phyloP scores from a whole-genome alignment of 2,888 invertebrate species.

The Drosophila parthenogenetica region DNA sequence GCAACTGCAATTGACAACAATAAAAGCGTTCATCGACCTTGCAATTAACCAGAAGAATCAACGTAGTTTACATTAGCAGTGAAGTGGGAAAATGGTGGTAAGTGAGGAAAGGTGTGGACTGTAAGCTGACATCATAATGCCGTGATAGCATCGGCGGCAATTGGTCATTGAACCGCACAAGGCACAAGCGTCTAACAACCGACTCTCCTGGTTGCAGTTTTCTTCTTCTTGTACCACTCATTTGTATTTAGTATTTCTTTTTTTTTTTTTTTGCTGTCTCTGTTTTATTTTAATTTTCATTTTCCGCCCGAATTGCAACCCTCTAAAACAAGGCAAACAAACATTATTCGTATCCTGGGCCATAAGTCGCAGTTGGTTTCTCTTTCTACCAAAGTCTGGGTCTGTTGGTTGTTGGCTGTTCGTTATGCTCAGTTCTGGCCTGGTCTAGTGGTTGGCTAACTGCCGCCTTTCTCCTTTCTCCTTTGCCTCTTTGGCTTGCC shows the following conservation, averaged over 20 bases:
- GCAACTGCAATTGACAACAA: conserved; percentile 43
- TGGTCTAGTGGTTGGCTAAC: conserved; percentile 39
- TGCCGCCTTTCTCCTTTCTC: conserved; percentile 11
- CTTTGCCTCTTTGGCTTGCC: not conserved
- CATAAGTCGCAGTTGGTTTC: conserved; percentile 77
- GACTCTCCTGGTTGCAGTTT: conserved; percentile 35
- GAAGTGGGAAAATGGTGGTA: conserved; percentile 32
- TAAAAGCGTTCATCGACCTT: conserved; percentile 84
- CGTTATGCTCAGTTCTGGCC: conserved; percentile 20
- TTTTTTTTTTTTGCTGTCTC: conserved; percentile 9
- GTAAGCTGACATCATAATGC: conserved; percentile 23
- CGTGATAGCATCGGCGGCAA: conserved; percentile 63
- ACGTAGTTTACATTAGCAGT: conserved; percentile 23
- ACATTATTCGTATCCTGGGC: conserved; percentile 53
- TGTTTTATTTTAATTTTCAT: conserved; percentile 50
- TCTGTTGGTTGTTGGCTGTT: not conserved
- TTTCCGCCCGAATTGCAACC: conserved; percentile 47
- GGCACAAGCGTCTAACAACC: conserved; percentile 21
- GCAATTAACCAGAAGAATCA: conserved; percentile 71
- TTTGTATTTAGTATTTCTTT: not conserved
- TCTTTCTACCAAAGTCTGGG: conserved; percentile 84
- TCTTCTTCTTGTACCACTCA: conserved; percentile 3
- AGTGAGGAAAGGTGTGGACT: conserved; percentile 53
- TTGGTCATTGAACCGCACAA: conserved; percentile 69
- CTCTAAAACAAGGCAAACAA: conserved; percentile 50